phyloP scores from a whole-genome alignment of 2,113 vertebrate genomes.

The Cyanoramphus novaezelandiae region DNA sequence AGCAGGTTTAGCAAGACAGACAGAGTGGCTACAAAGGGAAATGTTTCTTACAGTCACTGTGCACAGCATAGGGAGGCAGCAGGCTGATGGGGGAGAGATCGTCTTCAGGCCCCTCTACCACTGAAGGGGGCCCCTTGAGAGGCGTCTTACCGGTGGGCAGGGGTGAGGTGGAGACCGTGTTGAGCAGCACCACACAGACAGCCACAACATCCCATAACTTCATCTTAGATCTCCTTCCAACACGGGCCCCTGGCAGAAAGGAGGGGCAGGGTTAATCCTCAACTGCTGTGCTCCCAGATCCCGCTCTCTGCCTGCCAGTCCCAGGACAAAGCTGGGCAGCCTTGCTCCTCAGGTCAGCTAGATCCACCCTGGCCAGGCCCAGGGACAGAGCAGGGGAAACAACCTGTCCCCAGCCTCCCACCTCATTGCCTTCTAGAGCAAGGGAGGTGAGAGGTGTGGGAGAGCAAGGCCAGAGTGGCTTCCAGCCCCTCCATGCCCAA shows the following conservation, averaged over 20 bases:
- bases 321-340: neutral
- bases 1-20: slow-evolving; percentile 33
- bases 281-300: neutral
- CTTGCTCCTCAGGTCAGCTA: neutral
- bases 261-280: neutral
- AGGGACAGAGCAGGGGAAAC: neutral
- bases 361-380: neutral
- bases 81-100: slow-evolving; percentile 77
- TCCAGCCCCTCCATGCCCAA: neutral
- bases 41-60: slow-evolving; percentile 82
- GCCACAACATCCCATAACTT: slow-evolving; percentile 99
- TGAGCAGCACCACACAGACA: slow-evolving; percentile 98
- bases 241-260: slow-evolving; percentile 82
- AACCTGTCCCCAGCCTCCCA: neutral
- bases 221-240: slow-evolving; percentile 98
- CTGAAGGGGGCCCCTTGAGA: slow-evolving; percentile 78
- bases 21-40: slow-evolving; percentile 63
- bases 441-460: neutral
- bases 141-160: slow-evolving; percentile 89
- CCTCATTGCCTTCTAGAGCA: fast-evolving
- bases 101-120: slow-evolving; percentile 80
- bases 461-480: neutral
- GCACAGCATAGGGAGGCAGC: slow-evolving; percentile 78
- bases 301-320: neutral
- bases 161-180: slow-evolving; percentile 88